Conservation (phyloP, 1,140 invertebrate genomes). For the Zaprionus gabonicus region DNA sequence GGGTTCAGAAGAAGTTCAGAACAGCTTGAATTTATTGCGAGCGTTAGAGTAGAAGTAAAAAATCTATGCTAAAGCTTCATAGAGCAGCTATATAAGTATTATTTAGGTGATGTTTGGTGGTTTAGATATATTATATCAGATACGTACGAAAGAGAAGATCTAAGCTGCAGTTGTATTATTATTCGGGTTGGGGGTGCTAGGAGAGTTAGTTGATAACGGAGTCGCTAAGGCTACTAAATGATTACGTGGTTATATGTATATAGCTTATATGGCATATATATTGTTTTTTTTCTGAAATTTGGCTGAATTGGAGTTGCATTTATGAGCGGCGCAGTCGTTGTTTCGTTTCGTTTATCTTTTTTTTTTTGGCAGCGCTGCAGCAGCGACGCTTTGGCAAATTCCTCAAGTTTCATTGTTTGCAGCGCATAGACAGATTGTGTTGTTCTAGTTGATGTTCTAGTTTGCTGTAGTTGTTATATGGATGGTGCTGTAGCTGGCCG, state of each 20-base stretch:
- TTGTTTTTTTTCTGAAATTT: constrained; percentile 27
- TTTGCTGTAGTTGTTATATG: constrained; percentile 47
- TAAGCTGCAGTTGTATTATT: constrained; percentile 38
- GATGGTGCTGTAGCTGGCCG: constrained; percentile 18
- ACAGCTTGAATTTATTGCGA: constrained; percentile 29
- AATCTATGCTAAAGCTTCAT: constrained; percentile 25
- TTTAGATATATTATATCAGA: neutral
- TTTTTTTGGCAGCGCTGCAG: constrained; percentile 70
- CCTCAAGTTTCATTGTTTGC: constrained; percentile 64
- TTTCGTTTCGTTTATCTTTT: constrained; percentile 50
- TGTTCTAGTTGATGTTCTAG: constrained; percentile 27
- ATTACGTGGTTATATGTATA: constrained; percentile 52
- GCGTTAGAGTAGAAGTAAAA: constrained; percentile 10
- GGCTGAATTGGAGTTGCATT: constrained; percentile 39
- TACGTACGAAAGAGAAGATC: constrained; percentile 31
- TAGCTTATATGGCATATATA: constrained; percentile 52
- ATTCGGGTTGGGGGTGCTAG: constrained; percentile 33
- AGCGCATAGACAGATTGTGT: constrained; percentile 40
- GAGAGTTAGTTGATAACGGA: constrained; percentile 45
- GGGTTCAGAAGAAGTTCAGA: constrained; percentile 16
- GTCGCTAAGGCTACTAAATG: constrained; percentile 49
- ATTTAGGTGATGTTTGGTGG: neutral
- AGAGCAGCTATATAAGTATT: constrained; percentile 20
- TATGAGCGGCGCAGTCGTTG: constrained; percentile 73
- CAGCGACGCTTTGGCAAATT: constrained; percentile 82